These are phyloP conservation scores for Dolichopus griseipennis DNA, from an alignment of 2,888 invertebrate genomes.

Conservation along the genomic window DNA sequence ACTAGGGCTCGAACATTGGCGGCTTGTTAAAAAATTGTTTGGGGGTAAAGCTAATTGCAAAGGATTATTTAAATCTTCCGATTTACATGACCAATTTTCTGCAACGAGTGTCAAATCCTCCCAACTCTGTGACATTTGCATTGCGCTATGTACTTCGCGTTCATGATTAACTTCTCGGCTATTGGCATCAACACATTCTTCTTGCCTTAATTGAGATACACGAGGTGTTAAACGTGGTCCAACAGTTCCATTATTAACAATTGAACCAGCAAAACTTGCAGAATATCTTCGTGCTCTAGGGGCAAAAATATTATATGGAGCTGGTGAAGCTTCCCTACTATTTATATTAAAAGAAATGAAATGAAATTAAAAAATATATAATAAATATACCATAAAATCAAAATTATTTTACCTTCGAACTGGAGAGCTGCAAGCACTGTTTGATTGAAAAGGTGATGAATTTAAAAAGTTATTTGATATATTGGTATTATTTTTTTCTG, in stretches of 20 bases:
- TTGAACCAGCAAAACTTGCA: constrained; percentile 56
- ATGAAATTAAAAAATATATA: too few relatives aligned
- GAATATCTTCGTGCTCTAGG: constrained; percentile 78
- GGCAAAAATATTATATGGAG: constrained; percentile 57
- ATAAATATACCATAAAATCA: too few relatives aligned
- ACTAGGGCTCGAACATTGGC: constrained; percentile 53
- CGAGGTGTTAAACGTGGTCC: constrained; percentile 68
- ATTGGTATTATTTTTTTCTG: neutral
- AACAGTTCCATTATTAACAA: constrained; percentile 37
- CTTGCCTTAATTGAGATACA: constrained; percentile 78
- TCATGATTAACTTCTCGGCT: constrained; percentile 85
- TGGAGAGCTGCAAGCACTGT: neutral
- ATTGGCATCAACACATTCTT: constrained; percentile 77
- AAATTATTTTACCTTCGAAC: neutral
- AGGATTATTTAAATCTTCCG: constrained; percentile 42
- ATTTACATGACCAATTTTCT: constrained; percentile 53
- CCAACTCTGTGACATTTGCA: constrained; percentile 92
- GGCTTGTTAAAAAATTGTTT: constrained; percentile 27
- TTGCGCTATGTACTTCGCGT: constrained; percentile 79
- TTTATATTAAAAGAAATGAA: neutral
- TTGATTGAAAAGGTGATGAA: neutral
- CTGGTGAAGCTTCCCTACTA: constrained; percentile 60
- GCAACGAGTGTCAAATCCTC: constrained; percentile 76
- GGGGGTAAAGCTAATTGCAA: constrained; percentile 46
- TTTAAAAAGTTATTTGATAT: neutral